These are phyloP conservation scores for Phyllopteryx taeniolatus DNA, from an alignment of 2,113 vertebrate species.

Conservation along the genomic window DNA sequence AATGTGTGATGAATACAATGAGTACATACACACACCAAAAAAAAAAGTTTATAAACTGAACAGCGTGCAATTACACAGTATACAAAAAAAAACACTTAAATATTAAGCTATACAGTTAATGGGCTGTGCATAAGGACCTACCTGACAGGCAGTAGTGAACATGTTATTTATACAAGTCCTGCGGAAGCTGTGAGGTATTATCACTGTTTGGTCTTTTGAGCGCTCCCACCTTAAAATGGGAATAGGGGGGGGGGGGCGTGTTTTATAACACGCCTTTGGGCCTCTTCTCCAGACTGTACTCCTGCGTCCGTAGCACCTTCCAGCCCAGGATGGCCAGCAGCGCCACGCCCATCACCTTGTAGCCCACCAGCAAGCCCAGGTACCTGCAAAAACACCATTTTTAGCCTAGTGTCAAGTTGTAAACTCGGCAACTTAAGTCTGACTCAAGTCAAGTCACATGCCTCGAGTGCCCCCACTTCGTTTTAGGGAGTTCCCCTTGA, in stretches of 20 bases:
- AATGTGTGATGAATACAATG: not conserved
- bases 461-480: not conserved
- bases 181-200: conserved; percentile 33
- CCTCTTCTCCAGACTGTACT: conserved; percentile 87
- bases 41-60: conserved; percentile 19
- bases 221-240: not conserved
- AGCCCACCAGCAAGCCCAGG: conserved; percentile 86
- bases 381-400: conserved; percentile 71
- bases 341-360: conserved; percentile 80
- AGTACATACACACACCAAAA: not conserved
- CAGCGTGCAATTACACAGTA: conserved; percentile 8
- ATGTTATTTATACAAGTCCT: conserved; percentile 12
- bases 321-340: conserved; percentile 81
- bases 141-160: conserved; percentile 18
- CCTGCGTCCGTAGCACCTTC: conserved; percentile 83
- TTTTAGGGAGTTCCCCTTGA: not conserved
- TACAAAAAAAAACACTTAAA: conserved; percentile 52
- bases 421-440: not conserved
- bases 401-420: not conserved
- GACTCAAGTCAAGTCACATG: not conserved
- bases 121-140: conserved; percentile 38
- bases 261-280: conserved; percentile 61
- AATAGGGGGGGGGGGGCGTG: not conserved
- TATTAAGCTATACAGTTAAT: conserved; percentile 62
- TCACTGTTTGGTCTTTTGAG: conserved; percentile 12